Base-by-base conservation (phyloP, 2,797 vertebrate species). In the Carcharodon carcharias region DNA sequence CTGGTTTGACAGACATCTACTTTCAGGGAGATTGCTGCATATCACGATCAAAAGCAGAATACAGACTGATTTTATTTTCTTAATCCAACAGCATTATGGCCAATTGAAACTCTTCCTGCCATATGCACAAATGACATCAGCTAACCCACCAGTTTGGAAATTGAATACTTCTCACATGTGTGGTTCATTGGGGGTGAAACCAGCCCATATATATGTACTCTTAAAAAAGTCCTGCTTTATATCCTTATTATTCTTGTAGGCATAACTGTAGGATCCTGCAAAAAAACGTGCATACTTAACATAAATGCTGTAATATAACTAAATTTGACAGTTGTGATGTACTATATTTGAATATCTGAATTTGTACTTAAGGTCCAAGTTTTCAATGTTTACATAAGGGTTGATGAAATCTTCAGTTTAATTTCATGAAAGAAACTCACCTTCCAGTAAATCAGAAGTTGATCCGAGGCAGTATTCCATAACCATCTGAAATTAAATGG, bases 391-490 rank as follows among this genome's bases (percentile, higher is more conserved):
- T 93, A 93, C 7, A 40, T 16, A 35, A 93, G 26, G 18, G 2
- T n/a, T 45, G 80, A 85, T 45, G 40, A 50, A 85, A 85, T 50
- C 21, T 45, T 85, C 40, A 85, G 21, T 85, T 85, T 85, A 77
- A 77, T 77, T n/a, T n/a, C 73, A 77, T 77, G 35, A 88, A 40
- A 56, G 73, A 77, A 77, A 97, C 98, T 98, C 97, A 99, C 99
- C 99, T 97, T 99, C 99, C 98, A 99, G 97, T 97, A 99, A 98
- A 97, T 99, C 99, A 97, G 99, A 99, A 97, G 99, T 99, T 73
- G 99, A 99, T 98, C 99, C 99, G 97, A 99, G 98, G 97, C 99
- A 99, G 97, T 99, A 99, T 97, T 99, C 99, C 99, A 99, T 99
- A 97, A 99, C 99, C 98, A 99, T 97, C 99, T 99, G 98, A 95